Percentiles rank a stretch among this genome's conserved stretches.
Conservation (phyloP, 1,140 invertebrate species). For the Reticulitermes speratus region DNA sequence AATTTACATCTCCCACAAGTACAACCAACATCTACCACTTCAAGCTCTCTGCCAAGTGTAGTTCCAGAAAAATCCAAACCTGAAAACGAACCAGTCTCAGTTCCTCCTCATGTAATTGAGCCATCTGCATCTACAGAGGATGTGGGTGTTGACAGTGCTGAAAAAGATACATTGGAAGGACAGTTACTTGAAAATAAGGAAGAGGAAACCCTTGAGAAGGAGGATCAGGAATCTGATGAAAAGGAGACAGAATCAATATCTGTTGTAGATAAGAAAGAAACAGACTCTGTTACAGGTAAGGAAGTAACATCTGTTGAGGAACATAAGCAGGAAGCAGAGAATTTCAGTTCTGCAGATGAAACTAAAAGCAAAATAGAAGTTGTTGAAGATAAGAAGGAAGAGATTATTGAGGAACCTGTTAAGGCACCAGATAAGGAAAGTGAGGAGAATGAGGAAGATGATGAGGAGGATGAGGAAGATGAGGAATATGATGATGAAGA, state of each 20-base stretch:
- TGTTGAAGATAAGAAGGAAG: background rate
- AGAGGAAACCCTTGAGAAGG: background rate
- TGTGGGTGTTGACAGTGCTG: background rate
- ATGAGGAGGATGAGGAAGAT: conserved; percentile 36
- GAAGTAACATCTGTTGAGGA: background rate
- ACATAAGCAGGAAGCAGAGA: background rate
- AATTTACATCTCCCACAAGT: background rate
- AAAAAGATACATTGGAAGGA: conserved; percentile 7
- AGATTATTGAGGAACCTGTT: background rate
- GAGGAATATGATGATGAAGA: conserved; percentile 38
- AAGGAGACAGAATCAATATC: background rate
- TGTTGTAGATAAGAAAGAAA: background rate
- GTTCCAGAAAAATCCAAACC: conserved; percentile 24
- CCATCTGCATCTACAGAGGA: background rate
- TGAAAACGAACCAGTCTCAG: background rate
- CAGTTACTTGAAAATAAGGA: background rate
- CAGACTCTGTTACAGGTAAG: background rate
- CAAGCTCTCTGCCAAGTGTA: conserved; percentile 29
- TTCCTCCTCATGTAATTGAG: background rate
- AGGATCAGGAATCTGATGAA: background rate
- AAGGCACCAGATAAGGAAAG: background rate
- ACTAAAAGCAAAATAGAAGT: background rate
- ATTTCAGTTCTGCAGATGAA: background rate
- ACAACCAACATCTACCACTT: background rate
- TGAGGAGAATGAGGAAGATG: background rate